A percentile compares a stretch with the other conserved stretches of the same genome.
Evolutionary conservation across 2,113 vertebrate genomes (phyloP).

Genomic region (Pelecanus crispus): DNA sequence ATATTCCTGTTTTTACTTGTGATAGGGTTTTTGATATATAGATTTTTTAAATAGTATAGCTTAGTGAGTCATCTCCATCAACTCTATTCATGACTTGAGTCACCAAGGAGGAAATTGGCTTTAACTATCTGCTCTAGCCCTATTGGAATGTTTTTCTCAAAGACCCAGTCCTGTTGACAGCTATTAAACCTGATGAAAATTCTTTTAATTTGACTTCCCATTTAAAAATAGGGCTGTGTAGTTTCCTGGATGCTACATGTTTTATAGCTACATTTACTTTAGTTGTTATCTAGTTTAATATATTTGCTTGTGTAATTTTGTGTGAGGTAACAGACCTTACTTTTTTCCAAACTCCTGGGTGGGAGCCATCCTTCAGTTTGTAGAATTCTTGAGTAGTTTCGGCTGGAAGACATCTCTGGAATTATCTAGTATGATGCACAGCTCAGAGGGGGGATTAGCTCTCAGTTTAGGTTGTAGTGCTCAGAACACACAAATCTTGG

Average conservation of each 20-base stretch:
- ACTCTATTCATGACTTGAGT: background rate
- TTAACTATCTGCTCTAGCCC: background rate
- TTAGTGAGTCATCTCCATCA: background rate
- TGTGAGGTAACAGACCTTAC: background rate
- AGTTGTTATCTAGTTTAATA: background rate
- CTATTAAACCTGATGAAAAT: background rate
- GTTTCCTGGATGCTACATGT: background rate
- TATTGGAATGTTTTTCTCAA: background rate
- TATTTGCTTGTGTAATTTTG: background rate
- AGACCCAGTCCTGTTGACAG: background rate
- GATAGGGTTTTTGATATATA: background rate
- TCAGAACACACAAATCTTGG: background rate
- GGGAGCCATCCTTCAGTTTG: rapidly evolving
- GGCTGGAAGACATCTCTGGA: background rate
- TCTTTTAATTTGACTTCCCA: background rate
- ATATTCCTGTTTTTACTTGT: background rate
- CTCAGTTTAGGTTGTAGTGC: background rate
- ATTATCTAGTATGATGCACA: background rate
- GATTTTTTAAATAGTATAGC: background rate
- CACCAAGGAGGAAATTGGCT: background rate
- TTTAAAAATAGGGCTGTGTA: background rate
- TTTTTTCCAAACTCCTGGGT: background rate
- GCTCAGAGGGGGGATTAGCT: background rate
- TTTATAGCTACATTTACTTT: background rate
- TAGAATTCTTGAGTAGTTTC: background rate